Conservation (phyloP, 2,113 vertebrate species). For the Pardalotus punctatus region DNA sequence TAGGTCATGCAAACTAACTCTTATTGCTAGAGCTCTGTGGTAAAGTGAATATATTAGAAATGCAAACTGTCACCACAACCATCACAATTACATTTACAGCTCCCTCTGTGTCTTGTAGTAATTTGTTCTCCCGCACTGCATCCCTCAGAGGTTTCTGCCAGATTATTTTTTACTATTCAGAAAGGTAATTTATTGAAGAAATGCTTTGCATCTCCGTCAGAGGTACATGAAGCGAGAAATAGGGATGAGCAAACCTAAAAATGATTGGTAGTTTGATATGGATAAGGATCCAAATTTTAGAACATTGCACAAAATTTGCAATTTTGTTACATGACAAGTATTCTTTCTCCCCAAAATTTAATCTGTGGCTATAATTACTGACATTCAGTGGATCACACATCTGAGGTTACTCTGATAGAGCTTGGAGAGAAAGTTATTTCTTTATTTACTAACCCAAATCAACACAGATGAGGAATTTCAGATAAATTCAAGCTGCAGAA, state of each 20-base stretch:
- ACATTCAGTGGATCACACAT: neutral
- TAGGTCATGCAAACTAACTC: constrained; percentile 8
- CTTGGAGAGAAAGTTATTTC: neutral
- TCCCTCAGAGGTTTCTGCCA: constrained; percentile 40
- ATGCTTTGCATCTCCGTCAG: constrained; percentile 36
- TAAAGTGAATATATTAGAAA: constrained; percentile 33
- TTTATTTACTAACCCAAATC: constrained; percentile 7
- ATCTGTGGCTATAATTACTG: neutral
- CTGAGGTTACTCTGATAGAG: neutral
- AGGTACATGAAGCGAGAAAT: constrained; percentile 9
- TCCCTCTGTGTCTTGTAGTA: constrained; percentile 55
- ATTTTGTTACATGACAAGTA: neutral
- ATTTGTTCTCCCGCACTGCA: constrained; percentile 22
- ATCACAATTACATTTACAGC: constrained; percentile 59
- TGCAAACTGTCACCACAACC: constrained; percentile 49
- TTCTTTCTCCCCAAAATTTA: neutral
- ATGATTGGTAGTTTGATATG: constrained; percentile 19
- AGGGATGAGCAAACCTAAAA: neutral
- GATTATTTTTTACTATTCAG: constrained; percentile 59
- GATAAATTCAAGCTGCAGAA: neutral
- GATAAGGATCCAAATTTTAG: constrained; percentile 18
- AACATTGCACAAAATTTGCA: neutral
- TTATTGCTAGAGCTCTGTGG: neutral
- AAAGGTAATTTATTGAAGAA: constrained; percentile 59
- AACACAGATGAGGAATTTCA: neutral